Base-by-base conservation (phyloP, 2,113 vertebrate genomes). In the Coreoperca whiteheadi region DNA sequence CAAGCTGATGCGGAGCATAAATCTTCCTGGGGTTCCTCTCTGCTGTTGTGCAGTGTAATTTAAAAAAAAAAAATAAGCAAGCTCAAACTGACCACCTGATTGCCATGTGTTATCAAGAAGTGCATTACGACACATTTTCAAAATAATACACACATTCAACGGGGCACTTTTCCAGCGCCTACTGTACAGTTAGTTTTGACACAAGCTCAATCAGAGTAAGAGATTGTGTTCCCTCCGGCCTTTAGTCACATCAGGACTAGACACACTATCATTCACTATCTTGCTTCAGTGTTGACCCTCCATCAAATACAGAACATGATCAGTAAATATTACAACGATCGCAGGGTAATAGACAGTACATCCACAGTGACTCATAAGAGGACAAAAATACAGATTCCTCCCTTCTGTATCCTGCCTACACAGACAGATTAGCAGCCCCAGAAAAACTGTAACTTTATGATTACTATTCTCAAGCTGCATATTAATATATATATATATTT, bases 21-120 rank as follows among this genome's bases (percentile, higher is more conserved):
- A 78, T 77, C 75, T 86, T n/a, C 25, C 46, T 70, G 67, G 23
- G 30, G 20, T 70, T 50, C 41, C 39, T 66, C 57, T 37, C 15
- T 73, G 64, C 53, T 46, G 59, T 39, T 43, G 53, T 48, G 14
- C 56, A 71, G 32, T 37, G 6, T 48, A 56, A 11, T 43, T 66
- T 4, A 61, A 4, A 54, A 72, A 34, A 61, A 4, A 54, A 72
- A 64, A 72, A 46, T 2, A 67, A 69, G 70, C 20, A 32, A 3
- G 5, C 32, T 74, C 34, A 53, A 50, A 39, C 75, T 67, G 34
- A 53, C 76, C 48, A 43, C 30, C 18, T 78, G 48, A 80, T n/a
- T 64, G 43, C 25, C 8, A 51, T 41, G 50, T 21, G 30, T 46
- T 53, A 41, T 18, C 39, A 57, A 7, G 15, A 78, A 28, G 39